Percentiles rank a stretch among this genome's conserved stretches.
Evolutionary conservation across 2,888 invertebrate species (phyloP).

Genomic region (Hydroisotoma schaefferi): DNA sequence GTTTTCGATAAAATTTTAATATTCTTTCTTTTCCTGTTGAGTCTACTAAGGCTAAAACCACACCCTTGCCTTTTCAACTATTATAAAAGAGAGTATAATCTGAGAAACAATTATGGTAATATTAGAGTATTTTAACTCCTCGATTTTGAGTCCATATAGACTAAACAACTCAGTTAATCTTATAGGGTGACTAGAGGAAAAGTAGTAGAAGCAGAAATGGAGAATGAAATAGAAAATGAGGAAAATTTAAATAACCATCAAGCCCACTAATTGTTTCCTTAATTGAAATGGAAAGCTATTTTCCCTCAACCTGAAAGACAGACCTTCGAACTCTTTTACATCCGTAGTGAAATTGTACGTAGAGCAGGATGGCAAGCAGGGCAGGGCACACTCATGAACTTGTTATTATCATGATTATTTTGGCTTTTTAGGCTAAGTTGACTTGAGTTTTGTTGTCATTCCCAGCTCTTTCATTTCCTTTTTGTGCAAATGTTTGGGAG

Average conservation of each 20-base stretch:
- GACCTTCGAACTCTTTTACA: slow-evolving; percentile 1
- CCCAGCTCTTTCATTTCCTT: background rate
- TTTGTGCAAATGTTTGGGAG: slow-evolving; percentile 1
- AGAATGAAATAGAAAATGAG: slow-evolving; percentile 2
- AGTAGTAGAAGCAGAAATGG: background rate
- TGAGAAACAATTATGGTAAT: no score
- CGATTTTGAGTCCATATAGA: no score
- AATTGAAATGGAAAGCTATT: slow-evolving; percentile 10
- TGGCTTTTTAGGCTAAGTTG: background rate
- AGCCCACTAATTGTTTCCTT: slow-evolving; percentile 10
- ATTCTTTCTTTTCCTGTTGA: background rate
- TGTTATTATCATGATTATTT: slow-evolving; percentile 5
- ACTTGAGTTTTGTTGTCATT: background rate
- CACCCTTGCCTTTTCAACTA: no score
- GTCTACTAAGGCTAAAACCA: background rate
- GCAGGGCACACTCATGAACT: no score
- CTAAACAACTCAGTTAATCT: no score
- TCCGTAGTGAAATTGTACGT: background rate
- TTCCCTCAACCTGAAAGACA: background rate
- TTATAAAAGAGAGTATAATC: no score
- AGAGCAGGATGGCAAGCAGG: no score
- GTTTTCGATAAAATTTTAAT: background rate
- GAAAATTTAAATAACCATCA: slow-evolving; percentile 11
- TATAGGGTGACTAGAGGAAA: no score
- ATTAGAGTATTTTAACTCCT: no score